Base-by-base conservation (phyloP, 2,888 invertebrate genomes). In the Pantelozetes paolii region DNA sequence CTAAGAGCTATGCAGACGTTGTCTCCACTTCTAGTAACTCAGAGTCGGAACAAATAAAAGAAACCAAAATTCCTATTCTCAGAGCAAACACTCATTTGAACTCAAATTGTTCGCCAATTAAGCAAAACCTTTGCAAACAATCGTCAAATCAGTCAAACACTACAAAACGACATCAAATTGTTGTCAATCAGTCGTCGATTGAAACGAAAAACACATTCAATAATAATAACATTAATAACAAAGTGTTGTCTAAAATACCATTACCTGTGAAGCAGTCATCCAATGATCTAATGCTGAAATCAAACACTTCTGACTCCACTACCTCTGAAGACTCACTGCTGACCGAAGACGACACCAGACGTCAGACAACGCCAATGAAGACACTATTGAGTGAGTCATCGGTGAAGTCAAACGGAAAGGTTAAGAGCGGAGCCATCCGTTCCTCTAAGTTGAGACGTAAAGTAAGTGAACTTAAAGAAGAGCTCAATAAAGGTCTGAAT, bases 1-100 rank as follows among this genome's bases (percentile, higher is more conserved):
- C 67, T 15, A 67, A 67, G 42, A 67, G 59, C 59, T 67, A 67
- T 67, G 67, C 67, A 13, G 67, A 67, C 15, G 67, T 67, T 40
- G 40, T 40, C 40, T 42, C 67, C 20, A 62, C n/a, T 62, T 62
- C 62, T 2, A 62, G 62, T 32, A 62, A 62, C 20, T 62, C 62
- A 32, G 62, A 62, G 36, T 62, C 32, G 15, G 62, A 62, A 30
- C 62, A 30, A 59, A 62, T 32, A 18, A 62, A 62, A 20, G 67
- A 67, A 67, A 67, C 67, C 20, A 67, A 67, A 20, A 67, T 67
- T 40, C 67, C 67, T 36, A 42, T 67, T 23, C 42, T 42, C 23
- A 67, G 67, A 40, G 26, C 40, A n/a, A 42, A 67, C 67, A 8
- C 59, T 18, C 30, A 36, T 36, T 67, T 32, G 42, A n/a, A n/a